Evolutionary conservation across 1,140 invertebrate species (phyloP).

Genomic region (Lycorma delicatula): DNA sequence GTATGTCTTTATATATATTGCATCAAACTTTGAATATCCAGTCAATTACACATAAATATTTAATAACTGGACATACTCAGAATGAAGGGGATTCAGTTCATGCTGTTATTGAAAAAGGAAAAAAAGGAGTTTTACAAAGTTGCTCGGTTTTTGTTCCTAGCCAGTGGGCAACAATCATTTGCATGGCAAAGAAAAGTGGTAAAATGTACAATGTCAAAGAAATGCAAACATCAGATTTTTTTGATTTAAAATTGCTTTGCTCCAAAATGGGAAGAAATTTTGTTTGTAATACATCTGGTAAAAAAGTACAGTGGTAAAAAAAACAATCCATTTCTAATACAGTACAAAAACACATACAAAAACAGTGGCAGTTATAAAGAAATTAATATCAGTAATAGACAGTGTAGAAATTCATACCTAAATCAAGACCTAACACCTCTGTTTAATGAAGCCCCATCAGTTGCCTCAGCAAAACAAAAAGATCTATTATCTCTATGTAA

Average conservation of each 20-base stretch:
- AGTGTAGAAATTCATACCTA: too few species aligned
- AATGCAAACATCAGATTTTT: conserved; percentile 6
- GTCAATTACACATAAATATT: conserved; percentile 20
- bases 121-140: conserved; percentile 3
- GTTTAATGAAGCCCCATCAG: too few species aligned
- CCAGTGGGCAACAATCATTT: conserved; percentile 16
- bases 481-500: too few species aligned
- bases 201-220: conserved; percentile 19
- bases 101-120: conserved; percentile 14
- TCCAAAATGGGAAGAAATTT: too few species aligned
- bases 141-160: conserved; percentile 12
- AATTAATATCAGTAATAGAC: too few species aligned
- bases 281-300: too few species aligned
- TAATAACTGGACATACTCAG: conserved; percentile 19
- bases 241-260: conserved; percentile 3
- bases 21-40: conserved; percentile 14
- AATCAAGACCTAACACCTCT: too few species aligned
- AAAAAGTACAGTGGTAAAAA: too few species aligned
- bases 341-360: too few species aligned
- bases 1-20: conserved; percentile 14
- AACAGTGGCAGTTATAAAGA: too few species aligned
- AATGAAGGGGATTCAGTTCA: conserved; percentile 18
- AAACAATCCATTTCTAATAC: too few species aligned
- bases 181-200: conserved; percentile 15
- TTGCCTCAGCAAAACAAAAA: too few species aligned